A percentile compares a stretch with the other conserved stretches of the same genome.
These are phyloP conservation scores for Machimus atricapillus DNA, from an alignment of 2,888 invertebrate genomes.

Conservation along the genomic window DNA sequence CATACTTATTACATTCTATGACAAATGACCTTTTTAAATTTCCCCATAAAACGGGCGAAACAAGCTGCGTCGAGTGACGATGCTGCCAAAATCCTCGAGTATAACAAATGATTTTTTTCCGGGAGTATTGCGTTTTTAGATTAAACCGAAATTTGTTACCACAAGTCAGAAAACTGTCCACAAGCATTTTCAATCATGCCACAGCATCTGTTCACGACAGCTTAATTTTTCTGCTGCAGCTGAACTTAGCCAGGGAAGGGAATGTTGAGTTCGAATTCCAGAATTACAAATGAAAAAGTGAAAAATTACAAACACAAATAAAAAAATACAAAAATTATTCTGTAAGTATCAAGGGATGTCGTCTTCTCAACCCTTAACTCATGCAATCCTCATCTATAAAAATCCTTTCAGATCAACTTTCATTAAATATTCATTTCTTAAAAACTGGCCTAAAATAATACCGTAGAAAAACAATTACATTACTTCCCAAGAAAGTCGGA, in stretches of 20 bases:
- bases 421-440: neutral
- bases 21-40: neutral
- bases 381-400: neutral
- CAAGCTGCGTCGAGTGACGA: neutral
- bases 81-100: neutral
- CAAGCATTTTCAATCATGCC: neutral
- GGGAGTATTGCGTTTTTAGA: neutral
- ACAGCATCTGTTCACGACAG: constrained; percentile 11
- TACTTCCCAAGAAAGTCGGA: neutral
- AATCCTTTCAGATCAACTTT: neutral
- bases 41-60: neutral
- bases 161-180: neutral
- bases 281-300: neutral
- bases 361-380: neutral
- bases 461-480: constrained; percentile 4
- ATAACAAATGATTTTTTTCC: neutral
- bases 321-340: neutral
- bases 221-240: constrained; percentile 11
- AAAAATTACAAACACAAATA: neutral
- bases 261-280: neutral
- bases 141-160: neutral
- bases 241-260: neutral
- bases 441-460: neutral
- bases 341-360: neutral
- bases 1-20: neutral